Evolutionary conservation across 92 coral and sea anemone species (phyloP).

Genomic region (Chrysogorgia sp.): DNA sequence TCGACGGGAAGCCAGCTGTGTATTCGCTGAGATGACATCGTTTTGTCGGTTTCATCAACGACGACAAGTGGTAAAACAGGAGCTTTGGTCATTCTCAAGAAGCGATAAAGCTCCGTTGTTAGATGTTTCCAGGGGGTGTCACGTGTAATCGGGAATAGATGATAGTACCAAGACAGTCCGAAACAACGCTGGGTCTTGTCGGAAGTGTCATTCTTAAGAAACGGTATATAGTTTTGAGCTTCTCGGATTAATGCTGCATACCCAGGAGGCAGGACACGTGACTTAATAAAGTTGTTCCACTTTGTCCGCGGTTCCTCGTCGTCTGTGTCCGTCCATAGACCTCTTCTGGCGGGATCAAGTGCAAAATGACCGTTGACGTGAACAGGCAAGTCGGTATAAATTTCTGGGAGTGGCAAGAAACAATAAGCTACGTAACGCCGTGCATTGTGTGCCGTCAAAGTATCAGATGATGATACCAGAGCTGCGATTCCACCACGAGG

Average conservation of each 20-base stretch:
- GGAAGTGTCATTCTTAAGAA: no score
- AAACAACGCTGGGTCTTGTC: neutral
- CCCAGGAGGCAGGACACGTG: slow-evolving; percentile 70
- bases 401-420: slow-evolving; percentile 79
- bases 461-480: slow-evolving; percentile 10
- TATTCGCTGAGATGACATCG: neutral
- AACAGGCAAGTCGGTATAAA: slow-evolving; percentile 70
- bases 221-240: slow-evolving; percentile 41
- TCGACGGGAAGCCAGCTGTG: slow-evolving; percentile 8
- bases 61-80: slow-evolving; percentile 74
- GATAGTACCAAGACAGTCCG: slow-evolving; percentile 80
- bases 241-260: slow-evolving; percentile 61
- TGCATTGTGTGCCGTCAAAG: neutral
- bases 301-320: slow-evolving; percentile 61
- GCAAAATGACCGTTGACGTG: slow-evolving; percentile 90
- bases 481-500: slow-evolving; percentile 92
- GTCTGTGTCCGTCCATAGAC: slow-evolving; percentile 63
- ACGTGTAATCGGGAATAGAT: slow-evolving; percentile 73
- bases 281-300: slow-evolving; percentile 66
- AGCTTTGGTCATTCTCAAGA: slow-evolving; percentile 61
- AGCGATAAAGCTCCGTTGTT: slow-evolving; percentile 64
- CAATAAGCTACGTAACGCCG: slow-evolving; percentile 66
- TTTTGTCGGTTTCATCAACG: slow-evolving; percentile 5
- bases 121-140: slow-evolving; percentile 70
- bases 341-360: slow-evolving; percentile 65